phyloP scores from a whole-genome alignment of 2,113 vertebrate species.

The Girardinichthys multiradiatus region DNA sequence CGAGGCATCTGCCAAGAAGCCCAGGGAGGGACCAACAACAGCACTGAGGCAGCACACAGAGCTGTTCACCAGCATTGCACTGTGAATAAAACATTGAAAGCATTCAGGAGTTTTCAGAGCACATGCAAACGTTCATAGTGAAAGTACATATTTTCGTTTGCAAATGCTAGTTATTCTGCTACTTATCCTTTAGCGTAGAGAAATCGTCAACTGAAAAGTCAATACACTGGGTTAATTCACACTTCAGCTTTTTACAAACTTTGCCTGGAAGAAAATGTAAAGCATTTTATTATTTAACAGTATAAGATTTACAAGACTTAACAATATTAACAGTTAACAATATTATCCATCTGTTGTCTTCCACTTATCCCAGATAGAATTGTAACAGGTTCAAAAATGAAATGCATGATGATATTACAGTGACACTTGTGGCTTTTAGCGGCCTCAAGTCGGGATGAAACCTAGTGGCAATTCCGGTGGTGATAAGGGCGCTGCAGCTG shows the following conservation, averaged over 20 bases:
- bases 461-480: not conserved
- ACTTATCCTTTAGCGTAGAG: not conserved
- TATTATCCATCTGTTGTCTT: not conserved
- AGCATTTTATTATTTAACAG: not conserved
- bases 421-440: not conserved
- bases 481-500: not conserved
- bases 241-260: not conserved
- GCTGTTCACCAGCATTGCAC: slow-evolving; percentile 49
- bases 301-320: not conserved
- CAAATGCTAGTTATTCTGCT: not conserved
- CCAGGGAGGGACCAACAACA: slow-evolving; percentile 56
- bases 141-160: not conserved
- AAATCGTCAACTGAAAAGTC: not conserved
- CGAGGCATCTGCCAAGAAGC: slow-evolving; percentile 49
- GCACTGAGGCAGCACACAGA: slow-evolving; percentile 28
- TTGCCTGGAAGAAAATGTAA: not conserved
- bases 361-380: not conserved
- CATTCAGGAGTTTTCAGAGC: too few relatives aligned
- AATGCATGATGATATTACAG: not conserved
- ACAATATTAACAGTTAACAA: too few relatives aligned
- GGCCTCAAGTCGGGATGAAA: not conserved
- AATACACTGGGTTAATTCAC: not conserved
- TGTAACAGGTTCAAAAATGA: not conserved
- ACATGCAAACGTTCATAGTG: too few relatives aligned
- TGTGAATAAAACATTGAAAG: not conserved